A percentile compares a stretch with the other conserved stretches of the same genome.
Evolutionary conservation across 1,140 invertebrate species (phyloP).

Genomic region (Lasaia peninsularis): DNA sequence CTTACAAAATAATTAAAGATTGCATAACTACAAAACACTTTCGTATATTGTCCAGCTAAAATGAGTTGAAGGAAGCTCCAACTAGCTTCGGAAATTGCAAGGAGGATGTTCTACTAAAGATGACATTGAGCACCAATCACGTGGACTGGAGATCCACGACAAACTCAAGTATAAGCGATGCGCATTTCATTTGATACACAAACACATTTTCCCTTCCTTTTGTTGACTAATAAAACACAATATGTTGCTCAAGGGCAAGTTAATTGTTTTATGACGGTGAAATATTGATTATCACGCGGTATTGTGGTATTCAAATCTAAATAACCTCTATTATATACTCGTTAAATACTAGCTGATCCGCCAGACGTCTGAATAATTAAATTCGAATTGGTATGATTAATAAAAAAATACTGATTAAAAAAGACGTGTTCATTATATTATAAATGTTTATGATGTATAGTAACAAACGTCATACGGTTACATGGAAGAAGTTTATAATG

Average conservation of each 20-base stretch:
- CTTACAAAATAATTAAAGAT: too few relatives aligned
- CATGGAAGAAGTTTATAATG: too few relatives aligned
- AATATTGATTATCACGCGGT: not conserved
- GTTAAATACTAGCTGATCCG: too few relatives aligned
- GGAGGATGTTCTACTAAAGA: slow-evolving; percentile 56
- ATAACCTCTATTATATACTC: too few relatives aligned
- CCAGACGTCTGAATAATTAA: too few relatives aligned
- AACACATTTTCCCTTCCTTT: slow-evolving; percentile 17
- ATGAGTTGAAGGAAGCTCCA: slow-evolving; percentile 48
- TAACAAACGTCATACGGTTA: too few relatives aligned
- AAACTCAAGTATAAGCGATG: slow-evolving; percentile 40
- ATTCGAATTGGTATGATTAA: too few relatives aligned
- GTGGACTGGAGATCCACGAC: slow-evolving; percentile 50
- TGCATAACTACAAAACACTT: not conserved
- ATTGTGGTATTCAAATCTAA: too few relatives aligned
- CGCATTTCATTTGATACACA: slow-evolving; percentile 48
- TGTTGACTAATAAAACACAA: slow-evolving; percentile 13
- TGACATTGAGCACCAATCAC: slow-evolving; percentile 71
- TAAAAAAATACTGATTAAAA: too few relatives aligned
- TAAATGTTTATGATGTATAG: too few relatives aligned
- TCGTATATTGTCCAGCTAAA: not conserved
- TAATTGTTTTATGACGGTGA: not conserved
- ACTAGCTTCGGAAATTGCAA: slow-evolving; percentile 66
- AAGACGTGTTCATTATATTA: too few relatives aligned
- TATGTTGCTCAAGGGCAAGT: slow-evolving; percentile 5